phyloP scores from a whole-genome alignment of 2,888 invertebrate genomes.

The Netelia melanura region DNA sequence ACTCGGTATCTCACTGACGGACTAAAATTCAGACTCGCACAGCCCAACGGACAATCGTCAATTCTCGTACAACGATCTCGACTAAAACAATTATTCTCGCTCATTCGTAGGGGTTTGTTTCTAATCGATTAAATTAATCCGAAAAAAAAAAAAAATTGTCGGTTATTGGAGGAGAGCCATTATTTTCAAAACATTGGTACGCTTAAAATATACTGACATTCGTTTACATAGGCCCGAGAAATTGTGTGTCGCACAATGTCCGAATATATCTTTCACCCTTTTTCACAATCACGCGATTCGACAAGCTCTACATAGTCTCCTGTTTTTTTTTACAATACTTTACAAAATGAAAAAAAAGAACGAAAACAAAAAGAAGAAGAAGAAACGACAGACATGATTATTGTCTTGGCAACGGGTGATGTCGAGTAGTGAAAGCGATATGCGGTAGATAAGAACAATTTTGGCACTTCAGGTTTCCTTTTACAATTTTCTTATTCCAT shows the following conservation, averaged over 20 bases:
- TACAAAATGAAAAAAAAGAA: slow-evolving; percentile 72
- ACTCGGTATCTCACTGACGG: slow-evolving; percentile 70
- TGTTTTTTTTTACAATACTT: slow-evolving; percentile 78
- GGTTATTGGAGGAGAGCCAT: neutral
- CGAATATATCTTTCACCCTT: slow-evolving; percentile 36
- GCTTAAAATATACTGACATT: slow-evolving; percentile 61
- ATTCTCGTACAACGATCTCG: slow-evolving; percentile 77
- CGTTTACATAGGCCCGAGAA: slow-evolving; percentile 48
- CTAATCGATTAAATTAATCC: slow-evolving; percentile 42
- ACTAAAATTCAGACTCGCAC: slow-evolving; percentile 83
- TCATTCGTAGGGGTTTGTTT: slow-evolving; percentile 24
- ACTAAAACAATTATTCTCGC: slow-evolving; percentile 62
- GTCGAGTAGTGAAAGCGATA: slow-evolving; percentile 77
- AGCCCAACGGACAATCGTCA: slow-evolving; percentile 82
- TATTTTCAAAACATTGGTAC: slow-evolving; percentile 31
- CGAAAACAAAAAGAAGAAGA: slow-evolving; percentile 19
- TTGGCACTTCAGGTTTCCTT: slow-evolving; percentile 63
- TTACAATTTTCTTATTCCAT: slow-evolving; percentile 8
- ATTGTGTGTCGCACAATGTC: slow-evolving; percentile 10
- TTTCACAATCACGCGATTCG: slow-evolving; percentile 47
- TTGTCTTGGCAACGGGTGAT: slow-evolving; percentile 83
- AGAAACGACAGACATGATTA: slow-evolving; percentile 79
- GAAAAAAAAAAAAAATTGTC: slow-evolving; percentile 19
- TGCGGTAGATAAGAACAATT: slow-evolving; percentile 72
- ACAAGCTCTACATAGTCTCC: slow-evolving; percentile 70